Conservation (phyloP, 1,140 invertebrate species). For the Rhagoletis zephyria region DNA sequence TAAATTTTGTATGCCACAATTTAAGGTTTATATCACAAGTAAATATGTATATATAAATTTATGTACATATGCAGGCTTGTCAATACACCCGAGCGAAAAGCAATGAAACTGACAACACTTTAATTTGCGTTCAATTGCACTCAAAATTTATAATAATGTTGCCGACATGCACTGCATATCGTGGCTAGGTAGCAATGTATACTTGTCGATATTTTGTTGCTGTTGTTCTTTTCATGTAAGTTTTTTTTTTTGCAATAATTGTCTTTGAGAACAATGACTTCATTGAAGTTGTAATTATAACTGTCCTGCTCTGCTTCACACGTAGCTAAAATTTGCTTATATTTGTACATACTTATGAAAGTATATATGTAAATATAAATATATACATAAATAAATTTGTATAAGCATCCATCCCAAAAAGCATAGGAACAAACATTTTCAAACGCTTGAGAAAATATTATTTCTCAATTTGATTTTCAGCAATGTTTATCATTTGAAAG, state of each 20-base stretch:
- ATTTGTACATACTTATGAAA: too few species aligned
- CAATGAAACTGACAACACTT: constrained; percentile 20
- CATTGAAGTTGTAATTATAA: constrained; percentile 49
- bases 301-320: constrained; percentile 15
- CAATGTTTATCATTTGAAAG: too few species aligned
- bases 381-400: too few species aligned
- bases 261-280: constrained; percentile 43
- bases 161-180: neutral
- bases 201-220: neutral
- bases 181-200: neutral
- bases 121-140: constrained; percentile 47
- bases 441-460: too few species aligned
- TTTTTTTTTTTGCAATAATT: neutral
- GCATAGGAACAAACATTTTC: too few species aligned
- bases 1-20: neutral
- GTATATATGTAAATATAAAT: too few species aligned
- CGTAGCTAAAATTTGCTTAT: neutral
- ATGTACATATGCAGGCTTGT: neutral
- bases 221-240: neutral
- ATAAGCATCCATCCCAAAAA: too few species aligned
- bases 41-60: neutral
- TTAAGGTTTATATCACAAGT: neutral
- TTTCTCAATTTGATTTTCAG: too few species aligned
- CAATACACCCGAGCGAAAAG: too few species aligned
- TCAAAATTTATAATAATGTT: constrained; percentile 34